phyloP scores from a whole-genome alignment of 2,888 invertebrate species.

The Tridacna crocea region DNA sequence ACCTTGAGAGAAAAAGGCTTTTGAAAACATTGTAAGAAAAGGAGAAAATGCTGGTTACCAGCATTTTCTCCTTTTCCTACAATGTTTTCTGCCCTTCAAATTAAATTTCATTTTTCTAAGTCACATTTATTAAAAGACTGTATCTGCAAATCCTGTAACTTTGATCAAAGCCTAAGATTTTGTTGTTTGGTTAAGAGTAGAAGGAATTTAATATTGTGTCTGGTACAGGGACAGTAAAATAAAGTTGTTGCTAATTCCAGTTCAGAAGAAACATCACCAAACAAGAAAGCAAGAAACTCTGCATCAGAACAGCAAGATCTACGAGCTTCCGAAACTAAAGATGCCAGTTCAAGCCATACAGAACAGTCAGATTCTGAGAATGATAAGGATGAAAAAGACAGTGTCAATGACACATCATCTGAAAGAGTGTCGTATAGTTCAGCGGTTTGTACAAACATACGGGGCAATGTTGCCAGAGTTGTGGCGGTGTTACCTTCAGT shows the following conservation, averaged over 20 bases:
- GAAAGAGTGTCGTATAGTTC: neutral
- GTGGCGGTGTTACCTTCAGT: conserved; percentile 75
- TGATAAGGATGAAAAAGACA: neutral
- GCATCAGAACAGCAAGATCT: conserved; percentile 18
- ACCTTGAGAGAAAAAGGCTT: too few species aligned
- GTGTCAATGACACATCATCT: neutral
- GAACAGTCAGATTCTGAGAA: neutral
- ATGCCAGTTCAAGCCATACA: neutral
- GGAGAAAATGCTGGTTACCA: too few species aligned
- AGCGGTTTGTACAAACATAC: neutral
- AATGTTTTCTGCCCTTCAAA: too few species aligned
- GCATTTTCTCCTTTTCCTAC: too few species aligned
- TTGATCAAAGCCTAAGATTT: too few species aligned
- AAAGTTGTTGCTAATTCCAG: conserved; percentile 11
- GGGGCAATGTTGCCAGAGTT: conserved; percentile 57
- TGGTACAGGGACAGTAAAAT: too few species aligned
- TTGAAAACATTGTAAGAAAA: too few species aligned
- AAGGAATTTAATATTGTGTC: too few species aligned
- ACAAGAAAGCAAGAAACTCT: conserved; percentile 19
- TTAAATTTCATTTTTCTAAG: too few species aligned
- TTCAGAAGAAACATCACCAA: conserved; percentile 35
- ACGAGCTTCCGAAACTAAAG: neutral
- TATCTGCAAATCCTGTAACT: too few species aligned
- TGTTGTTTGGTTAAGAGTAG: too few species aligned
- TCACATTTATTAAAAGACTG: too few species aligned